Conservation (phyloP, 2,113 vertebrate species). For the Acrocephalus arundinaceus region DNA sequence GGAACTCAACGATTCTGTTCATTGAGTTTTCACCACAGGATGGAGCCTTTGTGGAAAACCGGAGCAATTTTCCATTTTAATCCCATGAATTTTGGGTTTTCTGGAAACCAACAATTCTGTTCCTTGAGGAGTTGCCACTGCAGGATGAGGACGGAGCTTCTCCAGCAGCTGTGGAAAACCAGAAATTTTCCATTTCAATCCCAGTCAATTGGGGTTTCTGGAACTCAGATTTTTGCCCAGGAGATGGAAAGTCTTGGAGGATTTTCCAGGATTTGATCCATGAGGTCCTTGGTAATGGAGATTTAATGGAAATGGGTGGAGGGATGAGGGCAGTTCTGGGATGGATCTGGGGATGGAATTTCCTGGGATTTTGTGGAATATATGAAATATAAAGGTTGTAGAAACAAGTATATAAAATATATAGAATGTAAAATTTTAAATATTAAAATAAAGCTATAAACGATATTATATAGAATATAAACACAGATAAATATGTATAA, state of each 20-base stretch:
- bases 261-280: not conserved
- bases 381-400: not conserved
- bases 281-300: not conserved
- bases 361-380: not conserved
- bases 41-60: not conserved
- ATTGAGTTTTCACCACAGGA: no score
- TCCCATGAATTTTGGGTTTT: no score
- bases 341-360: not conserved
- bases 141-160: not conserved
- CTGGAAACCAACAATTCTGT: no score
- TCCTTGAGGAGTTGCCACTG: not conserved
- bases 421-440: not conserved
- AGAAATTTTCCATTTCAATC: not conserved
- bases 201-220: no score
- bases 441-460: not conserved
- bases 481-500: no score
- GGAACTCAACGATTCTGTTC: not conserved
- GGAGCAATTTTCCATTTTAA: no score
- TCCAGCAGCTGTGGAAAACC: not conserved
- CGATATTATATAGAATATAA: not conserved
- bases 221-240: not conserved
- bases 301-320: not conserved
- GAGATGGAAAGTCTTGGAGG: not conserved
- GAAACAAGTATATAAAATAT: not conserved
- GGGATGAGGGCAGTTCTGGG: fast-evolving